phyloP scores from a whole-genome alignment of 1,140 invertebrate species.

The Thaumatotibia leucotreta region DNA sequence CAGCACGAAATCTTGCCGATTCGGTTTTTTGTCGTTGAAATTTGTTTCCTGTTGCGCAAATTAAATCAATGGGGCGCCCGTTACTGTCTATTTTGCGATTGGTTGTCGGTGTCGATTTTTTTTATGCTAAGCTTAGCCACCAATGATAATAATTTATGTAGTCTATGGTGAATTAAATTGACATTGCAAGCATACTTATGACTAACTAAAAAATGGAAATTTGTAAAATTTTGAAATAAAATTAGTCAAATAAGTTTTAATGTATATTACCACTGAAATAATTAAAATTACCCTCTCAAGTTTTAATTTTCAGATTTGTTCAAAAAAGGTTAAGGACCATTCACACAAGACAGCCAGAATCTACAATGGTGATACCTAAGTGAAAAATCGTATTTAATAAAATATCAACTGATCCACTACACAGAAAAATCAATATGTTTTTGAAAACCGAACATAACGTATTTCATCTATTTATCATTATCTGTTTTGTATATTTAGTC shows the following conservation, averaged over 20 bases:
- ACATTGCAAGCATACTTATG: neutral
- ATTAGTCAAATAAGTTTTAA: neutral
- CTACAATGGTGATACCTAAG: too few relatives aligned
- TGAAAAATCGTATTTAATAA: too few relatives aligned
- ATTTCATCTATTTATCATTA: too few relatives aligned
- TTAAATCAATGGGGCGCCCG: neutral
- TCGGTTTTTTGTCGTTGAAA: constrained; percentile 36
- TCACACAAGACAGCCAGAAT: too few relatives aligned
- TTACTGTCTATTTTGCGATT: constrained; percentile 15
- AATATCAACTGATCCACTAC: too few relatives aligned
- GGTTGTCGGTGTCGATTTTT: constrained; percentile 12
- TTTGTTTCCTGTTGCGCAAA: constrained; percentile 27
- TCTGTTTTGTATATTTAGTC: too few relatives aligned
- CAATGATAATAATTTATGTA: constrained; percentile 13
- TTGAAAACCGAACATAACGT: too few relatives aligned
- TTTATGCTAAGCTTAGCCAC: neutral
- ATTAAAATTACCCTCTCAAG: neutral
- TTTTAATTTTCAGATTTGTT: too few relatives aligned
- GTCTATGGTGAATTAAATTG: neutral
- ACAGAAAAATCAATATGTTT: too few relatives aligned
- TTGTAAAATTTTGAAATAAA: neutral
- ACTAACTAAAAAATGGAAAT: neutral
- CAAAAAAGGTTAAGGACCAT: too few relatives aligned
- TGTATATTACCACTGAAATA: neutral
- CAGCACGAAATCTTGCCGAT: constrained; percentile 32